Base-by-base conservation (phyloP, 2,797 vertebrate species). In the Hippocampus kuda region DNA sequence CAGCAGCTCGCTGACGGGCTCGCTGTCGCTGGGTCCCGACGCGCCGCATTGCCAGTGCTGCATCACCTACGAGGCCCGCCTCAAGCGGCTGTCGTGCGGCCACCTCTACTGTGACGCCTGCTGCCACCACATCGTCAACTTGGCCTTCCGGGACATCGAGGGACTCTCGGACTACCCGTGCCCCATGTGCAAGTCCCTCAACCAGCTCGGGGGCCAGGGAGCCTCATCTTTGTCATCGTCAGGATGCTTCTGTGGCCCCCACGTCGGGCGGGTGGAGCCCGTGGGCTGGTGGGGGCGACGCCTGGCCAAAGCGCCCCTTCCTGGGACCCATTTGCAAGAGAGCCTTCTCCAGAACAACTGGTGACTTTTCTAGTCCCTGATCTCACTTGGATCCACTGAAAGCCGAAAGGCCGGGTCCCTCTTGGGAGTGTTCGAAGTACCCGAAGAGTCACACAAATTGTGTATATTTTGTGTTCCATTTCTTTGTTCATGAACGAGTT, bases 71-170 rank as follows among this genome's bases (percentile, higher is more conserved):
- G 84, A 89, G 65, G 81, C 78, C 12, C 87, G 88, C 0, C 88
- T 92, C 64, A 89, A 90, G 81, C 91, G 92, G 42, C 90, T 93
- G 49, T 91, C 91, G 72, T 93, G 92, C 4, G 91, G 91, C 16
- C 92, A 93, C 80, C 79, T 90, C 5, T 93, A 89, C 86, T 93
- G 92, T 65, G 84, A 83, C 79, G 64, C 89, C 68, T 93, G 92
- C 87, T 84, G 89, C 9, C 87, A 91, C 80, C 90, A 88, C 76
- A 93, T 93, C 41, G 92, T 93, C 83, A 92, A 93, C 88, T 79
- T 90, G 84, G 92, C 92, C 68, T 93, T 93, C 24, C 87, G 91
- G 67, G 92, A 93, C 84, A 93, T 93, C 27, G 92, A 93, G 84
- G 92, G 92, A 5, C 86, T 93, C 69, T 88, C 88, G 0, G 89